phyloP scores from a whole-genome alignment of 2,888 invertebrate species.

The Dichetophora obliterata region DNA sequence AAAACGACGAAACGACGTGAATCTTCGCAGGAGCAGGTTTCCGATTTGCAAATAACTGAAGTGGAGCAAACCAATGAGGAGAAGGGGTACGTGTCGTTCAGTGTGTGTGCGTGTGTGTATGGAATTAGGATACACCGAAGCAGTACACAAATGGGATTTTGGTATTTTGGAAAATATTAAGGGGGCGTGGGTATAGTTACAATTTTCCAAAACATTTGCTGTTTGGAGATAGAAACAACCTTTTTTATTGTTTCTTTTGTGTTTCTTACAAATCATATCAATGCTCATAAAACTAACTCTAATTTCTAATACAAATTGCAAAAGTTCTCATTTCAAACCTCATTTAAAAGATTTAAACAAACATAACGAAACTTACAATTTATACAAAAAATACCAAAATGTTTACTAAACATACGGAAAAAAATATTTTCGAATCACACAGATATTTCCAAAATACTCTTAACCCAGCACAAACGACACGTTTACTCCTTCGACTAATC shows the following conservation, averaged over 20 bases:
- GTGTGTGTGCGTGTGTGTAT: background rate
- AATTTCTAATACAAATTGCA: too few relatives aligned
- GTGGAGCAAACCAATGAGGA: conserved; percentile 76
- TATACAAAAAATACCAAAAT: background rate
- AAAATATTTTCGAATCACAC: background rate
- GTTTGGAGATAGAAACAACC: conserved; percentile 38
- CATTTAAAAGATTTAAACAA: too few relatives aligned
- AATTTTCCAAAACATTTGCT: too few relatives aligned
- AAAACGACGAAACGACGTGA: conserved; percentile 87
- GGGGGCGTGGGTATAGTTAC: too few relatives aligned
- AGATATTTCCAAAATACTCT: conserved; percentile 49
- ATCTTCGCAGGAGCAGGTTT: conserved; percentile 75
- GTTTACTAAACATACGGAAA: background rate
- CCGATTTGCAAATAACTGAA: conserved; percentile 87
- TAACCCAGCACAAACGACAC: conserved; percentile 66
- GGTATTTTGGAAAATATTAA: conserved; percentile 32
- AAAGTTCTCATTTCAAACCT: too few relatives aligned
- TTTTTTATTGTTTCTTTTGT: conserved; percentile 48
- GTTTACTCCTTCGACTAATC: conserved; percentile 70
- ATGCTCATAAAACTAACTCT: too few relatives aligned
- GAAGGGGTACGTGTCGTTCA: conserved; percentile 86
- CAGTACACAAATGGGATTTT: conserved; percentile 18
- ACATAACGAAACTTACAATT: background rate
- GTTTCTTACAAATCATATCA: background rate
- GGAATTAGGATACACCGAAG: background rate